Base-by-base conservation (phyloP, 2,797 vertebrate genomes). In the Capromys pilorides region DNA sequence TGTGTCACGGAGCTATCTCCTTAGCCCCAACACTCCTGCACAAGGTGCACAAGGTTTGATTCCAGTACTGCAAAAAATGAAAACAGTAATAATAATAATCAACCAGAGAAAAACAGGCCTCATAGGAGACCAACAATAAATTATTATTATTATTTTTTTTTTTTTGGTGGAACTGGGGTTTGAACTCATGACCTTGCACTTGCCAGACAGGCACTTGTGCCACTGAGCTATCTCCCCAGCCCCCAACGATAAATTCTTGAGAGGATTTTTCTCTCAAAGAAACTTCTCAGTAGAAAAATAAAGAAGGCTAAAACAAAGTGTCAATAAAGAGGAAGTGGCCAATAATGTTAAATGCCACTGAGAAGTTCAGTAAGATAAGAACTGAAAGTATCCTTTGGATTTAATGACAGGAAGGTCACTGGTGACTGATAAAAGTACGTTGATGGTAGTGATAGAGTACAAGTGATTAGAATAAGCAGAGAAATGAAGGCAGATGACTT, bases 321-420 rank as follows among this genome's bases (percentile, higher is more conserved):
- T 73, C 31, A 82, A 61, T 88, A 93, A 64, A 86, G 19, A 93
- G 5, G 36, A 94, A 88, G 41, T 78, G 36, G 33, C 85, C 75
- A 92, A 57, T 82, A 90, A 91, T 45, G 26, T 82, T 75, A 95
- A 88, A 88, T 82, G n/a, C 41, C 45, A 66, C 77, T 67, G 57
- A 90, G 79, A 62, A 86, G 13, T 78, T 49, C 89, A 91, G 45
- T 67, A 59, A 90, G 78, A 86, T 51, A 80, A 88, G 49, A 6
- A 78, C 16, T 90, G 36, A 83, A 95, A 86, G 19, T n/a, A 85
- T 80, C 51, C 41, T 92, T 90, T 85, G 54, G 12, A 54, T 49
- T 95, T 83, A 94, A 83, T 94, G 62, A 11, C n/a, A 64, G 71
- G 54, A 89, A 94, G 26, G n/a, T 89, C 92, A 64, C 78, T 86